Percentiles rank a stretch among this genome's conserved stretches.
phyloP scores from a whole-genome alignment of 1,140 invertebrate genomes.

The Drosophila ohnishii region DNA sequence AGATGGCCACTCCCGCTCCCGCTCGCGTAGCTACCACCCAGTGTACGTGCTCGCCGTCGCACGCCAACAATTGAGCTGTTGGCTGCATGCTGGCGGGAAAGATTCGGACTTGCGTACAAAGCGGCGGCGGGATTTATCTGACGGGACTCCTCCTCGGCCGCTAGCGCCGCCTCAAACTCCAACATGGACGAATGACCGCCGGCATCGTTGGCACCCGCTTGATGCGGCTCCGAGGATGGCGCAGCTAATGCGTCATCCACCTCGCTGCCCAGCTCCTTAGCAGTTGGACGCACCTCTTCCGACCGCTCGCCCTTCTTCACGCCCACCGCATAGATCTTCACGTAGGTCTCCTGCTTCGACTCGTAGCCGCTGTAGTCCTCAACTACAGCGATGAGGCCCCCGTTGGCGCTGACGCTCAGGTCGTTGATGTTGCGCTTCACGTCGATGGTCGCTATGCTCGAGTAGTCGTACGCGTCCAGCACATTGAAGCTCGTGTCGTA shows the following conservation, averaged over 20 bases:
- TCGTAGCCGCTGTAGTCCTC: conserved; percentile 91
- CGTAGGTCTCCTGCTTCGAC: conserved; percentile 91
- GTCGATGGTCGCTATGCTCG: conserved; percentile 96
- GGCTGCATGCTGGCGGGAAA: conserved; percentile 70
- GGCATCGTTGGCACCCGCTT: conserved; percentile 24
- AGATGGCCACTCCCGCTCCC: conserved; percentile 20
- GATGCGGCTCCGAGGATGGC: conserved; percentile 13
- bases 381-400: conserved; percentile 92
- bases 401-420: conserved; percentile 89
- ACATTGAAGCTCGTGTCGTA: conserved; percentile 94
- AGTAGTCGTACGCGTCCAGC: conserved; percentile 96
- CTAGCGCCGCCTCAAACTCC: conserved; percentile 17
- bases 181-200: conserved; percentile 12
- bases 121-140: conserved; percentile 36
- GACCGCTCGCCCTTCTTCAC: conserved; percentile 81
- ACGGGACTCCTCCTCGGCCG: conserved; percentile 27
- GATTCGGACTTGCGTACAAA: conserved; percentile 58
- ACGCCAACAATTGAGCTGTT: conserved; percentile 78
- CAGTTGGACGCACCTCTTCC: conserved; percentile 79
- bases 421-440: conserved; percentile 92
- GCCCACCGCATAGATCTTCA: conserved; percentile 90
- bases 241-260: conserved; percentile 40
- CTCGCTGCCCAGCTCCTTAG: conserved; percentile 64
- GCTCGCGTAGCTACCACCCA: conserved; percentile 35
- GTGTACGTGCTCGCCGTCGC: conserved; percentile 76